Conservation (phyloP, 1,140 invertebrate genomes). For the Drosophila sp. region DNA sequence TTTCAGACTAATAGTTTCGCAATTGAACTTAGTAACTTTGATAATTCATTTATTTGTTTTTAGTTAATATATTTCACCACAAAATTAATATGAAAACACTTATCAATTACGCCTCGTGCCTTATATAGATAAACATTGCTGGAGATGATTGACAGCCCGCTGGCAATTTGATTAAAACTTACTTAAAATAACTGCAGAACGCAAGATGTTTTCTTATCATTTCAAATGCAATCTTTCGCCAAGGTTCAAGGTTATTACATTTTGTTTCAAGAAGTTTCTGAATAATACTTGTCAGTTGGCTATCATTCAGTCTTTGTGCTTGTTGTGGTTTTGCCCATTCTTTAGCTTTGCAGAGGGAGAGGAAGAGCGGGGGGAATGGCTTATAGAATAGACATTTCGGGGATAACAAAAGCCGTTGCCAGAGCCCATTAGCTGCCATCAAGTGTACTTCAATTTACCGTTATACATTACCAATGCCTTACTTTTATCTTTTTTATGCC, state of each 20-base stretch:
- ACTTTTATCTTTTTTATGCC: slow-evolving; percentile 27
- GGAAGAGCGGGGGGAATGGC: neutral
- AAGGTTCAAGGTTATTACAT: neutral
- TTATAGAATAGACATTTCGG: slow-evolving; percentile 6
- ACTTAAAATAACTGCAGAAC: neutral
- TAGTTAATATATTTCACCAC: neutral
- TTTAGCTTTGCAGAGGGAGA: neutral
- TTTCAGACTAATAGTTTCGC: neutral
- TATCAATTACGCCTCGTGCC: neutral
- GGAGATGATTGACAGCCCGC: neutral
- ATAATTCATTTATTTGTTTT: neutral
- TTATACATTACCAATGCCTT: slow-evolving; percentile 48
- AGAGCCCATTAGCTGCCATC: slow-evolving; percentile 41
- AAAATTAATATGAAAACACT: neutral
- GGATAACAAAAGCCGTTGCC: slow-evolving; percentile 24
- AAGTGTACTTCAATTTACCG: slow-evolving; percentile 66
- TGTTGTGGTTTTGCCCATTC: neutral
- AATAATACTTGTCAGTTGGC: neutral
- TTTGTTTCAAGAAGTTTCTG: neutral
- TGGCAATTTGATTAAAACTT: neutral
- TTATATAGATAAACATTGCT: neutral
- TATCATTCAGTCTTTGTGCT: neutral
- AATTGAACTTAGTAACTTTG: neutral
- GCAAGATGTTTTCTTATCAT: neutral
- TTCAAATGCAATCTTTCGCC: neutral